Conservation (phyloP, 2,113 vertebrate species). For the Lampris incognitus region DNA sequence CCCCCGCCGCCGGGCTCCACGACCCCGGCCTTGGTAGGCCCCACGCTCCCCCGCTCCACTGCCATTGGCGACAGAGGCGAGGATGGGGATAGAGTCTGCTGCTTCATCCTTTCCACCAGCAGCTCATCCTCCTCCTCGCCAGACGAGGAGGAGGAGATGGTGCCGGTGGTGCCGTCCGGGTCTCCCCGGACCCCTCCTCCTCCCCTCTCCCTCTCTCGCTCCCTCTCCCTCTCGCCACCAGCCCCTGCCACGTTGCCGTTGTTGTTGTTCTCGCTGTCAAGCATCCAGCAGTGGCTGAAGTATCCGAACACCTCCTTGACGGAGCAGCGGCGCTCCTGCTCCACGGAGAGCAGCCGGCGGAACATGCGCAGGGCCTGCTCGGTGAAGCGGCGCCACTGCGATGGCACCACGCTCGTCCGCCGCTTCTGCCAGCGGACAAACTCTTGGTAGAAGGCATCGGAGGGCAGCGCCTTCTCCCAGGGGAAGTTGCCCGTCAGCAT, state of each 20-base stretch:
- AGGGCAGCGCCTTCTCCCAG: constrained; percentile 87
- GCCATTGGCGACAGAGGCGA: constrained; percentile 68
- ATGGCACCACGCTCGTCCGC: constrained; percentile 79
- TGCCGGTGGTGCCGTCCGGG: constrained; percentile 61
- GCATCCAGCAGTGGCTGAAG: constrained; percentile 86
- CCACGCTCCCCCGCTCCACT: constrained; percentile 59
- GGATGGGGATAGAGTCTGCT: constrained; percentile 83
- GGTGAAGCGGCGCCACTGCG: constrained; percentile 87
- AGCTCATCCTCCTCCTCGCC: constrained; percentile 82
- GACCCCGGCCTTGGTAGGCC: constrained; percentile 59
- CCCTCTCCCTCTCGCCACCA: constrained; percentile 28
- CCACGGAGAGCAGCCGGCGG: constrained; percentile 83
- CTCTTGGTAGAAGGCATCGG: constrained; percentile 88
- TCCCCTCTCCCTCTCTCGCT: constrained; percentile 23
- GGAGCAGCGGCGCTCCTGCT: constrained; percentile 84
- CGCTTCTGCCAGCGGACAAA: constrained; percentile 87
- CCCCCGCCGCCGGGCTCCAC: constrained; percentile 62
- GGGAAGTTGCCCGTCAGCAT: constrained; percentile 90
- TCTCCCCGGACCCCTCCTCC: constrained; percentile 50
- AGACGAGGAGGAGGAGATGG: constrained; percentile 77
- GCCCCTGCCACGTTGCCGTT: constrained; percentile 49
- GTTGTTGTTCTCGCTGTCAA: constrained; percentile 79
- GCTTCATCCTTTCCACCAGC: constrained; percentile 85
- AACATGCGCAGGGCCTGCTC: constrained; percentile 87
- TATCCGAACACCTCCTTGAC: constrained; percentile 86